Evolutionary conservation across 2,888 invertebrate species (phyloP).

Genomic region (Luperina nickerlii): DNA sequence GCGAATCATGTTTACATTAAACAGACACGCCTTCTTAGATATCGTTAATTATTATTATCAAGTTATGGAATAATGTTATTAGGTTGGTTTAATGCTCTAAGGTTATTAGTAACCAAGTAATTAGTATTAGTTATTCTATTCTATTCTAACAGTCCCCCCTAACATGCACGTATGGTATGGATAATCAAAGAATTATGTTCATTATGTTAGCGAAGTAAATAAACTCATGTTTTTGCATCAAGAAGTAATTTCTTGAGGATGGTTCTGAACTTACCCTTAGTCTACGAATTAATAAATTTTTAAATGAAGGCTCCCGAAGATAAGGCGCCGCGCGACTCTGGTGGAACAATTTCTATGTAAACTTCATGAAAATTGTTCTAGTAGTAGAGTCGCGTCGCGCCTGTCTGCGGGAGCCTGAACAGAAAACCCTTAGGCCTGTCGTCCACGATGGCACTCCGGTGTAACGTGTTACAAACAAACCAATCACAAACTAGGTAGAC

Average conservation of each 20-base stretch:
- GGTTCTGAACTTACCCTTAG: neutral
- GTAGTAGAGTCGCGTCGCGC: neutral
- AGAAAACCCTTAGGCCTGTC: neutral
- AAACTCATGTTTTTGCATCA: neutral
- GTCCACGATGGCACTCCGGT: neutral
- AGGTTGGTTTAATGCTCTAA: no score
- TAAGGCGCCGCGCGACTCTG: no score
- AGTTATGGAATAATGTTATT: neutral
- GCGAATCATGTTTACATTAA: conserved; percentile 25
- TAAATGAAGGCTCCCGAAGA: neutral
- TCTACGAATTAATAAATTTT: neutral
- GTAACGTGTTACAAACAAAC: neutral
- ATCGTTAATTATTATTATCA: neutral
- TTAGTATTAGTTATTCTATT: no score
- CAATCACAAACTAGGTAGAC: neutral
- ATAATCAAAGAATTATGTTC: neutral
- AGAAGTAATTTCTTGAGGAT: neutral
- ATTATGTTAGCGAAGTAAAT: neutral
- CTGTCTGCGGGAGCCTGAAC: no score
- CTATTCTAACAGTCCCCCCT: neutral
- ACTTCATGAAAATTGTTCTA: neutral
- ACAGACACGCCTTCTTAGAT: conserved; percentile 33
- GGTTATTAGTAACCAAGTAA: neutral
- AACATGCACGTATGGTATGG: no score
- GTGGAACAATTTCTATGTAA: no score